A percentile compares a stretch with the other conserved stretches of the same genome.
phyloP scores from a whole-genome alignment of 2,888 invertebrate genomes.

The Balanococcus diminutus region DNA sequence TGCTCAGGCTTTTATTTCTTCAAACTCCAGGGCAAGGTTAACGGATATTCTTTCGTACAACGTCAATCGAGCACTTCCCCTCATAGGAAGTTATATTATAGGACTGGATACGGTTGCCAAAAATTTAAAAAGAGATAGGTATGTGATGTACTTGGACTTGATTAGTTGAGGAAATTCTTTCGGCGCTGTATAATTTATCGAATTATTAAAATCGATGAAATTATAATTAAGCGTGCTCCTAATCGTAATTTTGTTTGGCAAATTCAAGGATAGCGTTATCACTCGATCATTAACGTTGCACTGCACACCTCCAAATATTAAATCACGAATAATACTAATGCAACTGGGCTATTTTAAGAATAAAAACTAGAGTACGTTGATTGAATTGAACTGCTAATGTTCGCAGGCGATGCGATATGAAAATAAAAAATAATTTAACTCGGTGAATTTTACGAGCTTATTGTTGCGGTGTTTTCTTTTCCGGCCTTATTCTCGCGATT shows the following conservation, averaged over 20 bases:
- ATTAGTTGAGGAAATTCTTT: constrained; percentile 7
- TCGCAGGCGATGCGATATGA: neutral
- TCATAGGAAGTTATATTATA: constrained; percentile 3
- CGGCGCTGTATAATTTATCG: neutral
- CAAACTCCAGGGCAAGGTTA: constrained; percentile 4
- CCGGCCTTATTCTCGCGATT: neutral
- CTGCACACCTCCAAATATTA: neutral
- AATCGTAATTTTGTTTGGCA: constrained; percentile 3
- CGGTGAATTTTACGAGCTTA: neutral
- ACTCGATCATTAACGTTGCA: neutral
- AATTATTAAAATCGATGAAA: neutral
- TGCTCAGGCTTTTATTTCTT: constrained; percentile 8
- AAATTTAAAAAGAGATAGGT: neutral
- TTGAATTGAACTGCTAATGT: neutral
- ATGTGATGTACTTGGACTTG: neutral
- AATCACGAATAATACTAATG: neutral
- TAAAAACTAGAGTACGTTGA: neutral
- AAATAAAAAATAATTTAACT: neutral
- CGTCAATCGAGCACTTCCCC: constrained; percentile 17
- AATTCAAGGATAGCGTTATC: neutral
- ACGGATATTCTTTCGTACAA: neutral
- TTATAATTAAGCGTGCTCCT: neutral
- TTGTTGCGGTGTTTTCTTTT: neutral
- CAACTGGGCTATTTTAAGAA: neutral
- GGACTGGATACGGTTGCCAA: neutral